Conservation (phyloP, 2,888 invertebrate genomes). For the Nephrotoma appendiculata region DNA sequence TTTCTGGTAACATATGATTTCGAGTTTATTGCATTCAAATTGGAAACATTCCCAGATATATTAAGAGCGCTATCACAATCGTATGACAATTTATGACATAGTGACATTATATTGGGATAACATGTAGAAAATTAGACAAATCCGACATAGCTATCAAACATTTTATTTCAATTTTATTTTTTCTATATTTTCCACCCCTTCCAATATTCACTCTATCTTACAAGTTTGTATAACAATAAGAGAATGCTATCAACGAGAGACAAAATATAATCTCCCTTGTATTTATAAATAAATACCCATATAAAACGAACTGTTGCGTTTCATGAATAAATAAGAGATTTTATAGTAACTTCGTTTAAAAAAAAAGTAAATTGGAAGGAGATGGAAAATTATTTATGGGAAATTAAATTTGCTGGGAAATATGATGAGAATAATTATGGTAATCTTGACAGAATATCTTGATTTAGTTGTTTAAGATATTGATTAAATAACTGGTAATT, state of each 20-base stretch:
- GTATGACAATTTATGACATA: neutral
- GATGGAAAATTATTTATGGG: neutral
- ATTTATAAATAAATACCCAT: neutral
- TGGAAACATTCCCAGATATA: neutral
- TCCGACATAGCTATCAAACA: neutral
- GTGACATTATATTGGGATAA: neutral
- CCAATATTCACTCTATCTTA: neutral
- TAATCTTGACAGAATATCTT: neutral
- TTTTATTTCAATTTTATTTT: neutral
- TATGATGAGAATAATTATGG: neutral
- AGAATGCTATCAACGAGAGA: neutral
- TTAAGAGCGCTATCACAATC: neutral
- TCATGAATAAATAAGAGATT: neutral
- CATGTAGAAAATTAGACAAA: neutral
- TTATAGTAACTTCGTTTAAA: neutral
- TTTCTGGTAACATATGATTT: neutral
- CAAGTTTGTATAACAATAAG: neutral
- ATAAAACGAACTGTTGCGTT: constrained; percentile 1
- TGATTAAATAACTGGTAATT: no score
- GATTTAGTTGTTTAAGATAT: neutral
- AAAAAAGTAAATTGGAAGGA: neutral
- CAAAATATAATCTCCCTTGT: neutral
- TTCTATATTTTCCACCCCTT: neutral
- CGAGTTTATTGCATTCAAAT: neutral
- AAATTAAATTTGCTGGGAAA: neutral